These are phyloP conservation scores for Tipula confusa DNA, from an alignment of 2,888 invertebrate genomes.

Conservation along the genomic window DNA sequence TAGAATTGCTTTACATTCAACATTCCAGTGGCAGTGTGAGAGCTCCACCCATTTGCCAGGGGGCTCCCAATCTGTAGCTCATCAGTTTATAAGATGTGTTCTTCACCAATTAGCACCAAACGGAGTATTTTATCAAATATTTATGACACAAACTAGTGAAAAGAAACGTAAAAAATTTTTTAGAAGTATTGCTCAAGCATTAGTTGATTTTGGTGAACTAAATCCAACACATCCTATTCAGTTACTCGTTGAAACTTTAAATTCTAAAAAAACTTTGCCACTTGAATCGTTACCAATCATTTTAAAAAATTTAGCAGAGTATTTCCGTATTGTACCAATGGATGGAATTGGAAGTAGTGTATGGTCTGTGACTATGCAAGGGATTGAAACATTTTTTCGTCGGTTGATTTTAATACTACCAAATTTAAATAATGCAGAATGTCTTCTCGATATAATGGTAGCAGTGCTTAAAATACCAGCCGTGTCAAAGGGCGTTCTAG, in stretches of 20 bases:
- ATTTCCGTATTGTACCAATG: slow-evolving; percentile 85
- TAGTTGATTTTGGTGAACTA: slow-evolving; percentile 93
- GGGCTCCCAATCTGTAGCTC: slow-evolving; percentile 90
- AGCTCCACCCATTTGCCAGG: slow-evolving; percentile 86
- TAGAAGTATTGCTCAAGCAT: slow-evolving; percentile 86
- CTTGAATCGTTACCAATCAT: slow-evolving; percentile 69
- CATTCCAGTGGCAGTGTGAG: slow-evolving; percentile 86
- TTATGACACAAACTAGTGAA: slow-evolving; percentile 72
- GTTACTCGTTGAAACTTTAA: slow-evolving; percentile 69
- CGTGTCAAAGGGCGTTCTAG: slow-evolving; percentile 69
- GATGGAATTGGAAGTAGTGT: slow-evolving; percentile 63
- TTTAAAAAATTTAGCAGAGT: slow-evolving; percentile 86
- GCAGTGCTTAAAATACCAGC: slow-evolving; percentile 79
- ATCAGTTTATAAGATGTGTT: slow-evolving; percentile 94
- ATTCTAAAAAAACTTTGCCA: slow-evolving; percentile 70
- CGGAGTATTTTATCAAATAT: slow-evolving; percentile 93
- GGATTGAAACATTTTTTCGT: slow-evolving; percentile 82
- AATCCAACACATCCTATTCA: slow-evolving; percentile 93
- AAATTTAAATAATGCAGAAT: slow-evolving; percentile 65
- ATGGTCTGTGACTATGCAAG: slow-evolving; percentile 77
- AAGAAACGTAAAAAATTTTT: slow-evolving; percentile 73
- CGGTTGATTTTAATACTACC: slow-evolving; percentile 66
- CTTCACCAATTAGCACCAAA: slow-evolving; percentile 95
- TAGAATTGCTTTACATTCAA: slow-evolving; percentile 71
- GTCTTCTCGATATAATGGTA: slow-evolving; percentile 70